Conservation (phyloP, 2,888 invertebrate genomes). For the Orchesellides sinensis region DNA sequence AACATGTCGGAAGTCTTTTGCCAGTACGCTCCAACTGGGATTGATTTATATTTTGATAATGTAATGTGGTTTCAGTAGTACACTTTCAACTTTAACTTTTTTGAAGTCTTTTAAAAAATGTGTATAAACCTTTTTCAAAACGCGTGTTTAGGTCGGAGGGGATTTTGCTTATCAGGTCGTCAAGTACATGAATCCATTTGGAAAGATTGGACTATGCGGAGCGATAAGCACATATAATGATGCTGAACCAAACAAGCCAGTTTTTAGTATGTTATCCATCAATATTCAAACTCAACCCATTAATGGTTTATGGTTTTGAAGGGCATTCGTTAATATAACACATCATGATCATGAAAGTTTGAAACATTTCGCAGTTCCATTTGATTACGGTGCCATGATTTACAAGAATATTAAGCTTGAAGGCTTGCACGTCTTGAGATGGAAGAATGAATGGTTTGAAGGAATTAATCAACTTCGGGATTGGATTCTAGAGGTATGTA, state of each 20-base stretch:
- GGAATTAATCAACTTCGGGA: constrained; percentile 79
- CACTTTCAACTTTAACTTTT: neutral
- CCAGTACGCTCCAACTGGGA: constrained; percentile 82
- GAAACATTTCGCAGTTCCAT: constrained; percentile 77
- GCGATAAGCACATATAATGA: constrained; percentile 84
- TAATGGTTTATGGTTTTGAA: too few relatives aligned
- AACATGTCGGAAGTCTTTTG: constrained; percentile 80
- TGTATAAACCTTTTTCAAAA: too few relatives aligned
- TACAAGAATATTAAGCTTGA: constrained; percentile 81
- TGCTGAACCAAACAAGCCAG: constrained; percentile 77
- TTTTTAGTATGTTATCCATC: constrained; percentile 49
- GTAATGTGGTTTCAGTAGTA: constrained; percentile 77
- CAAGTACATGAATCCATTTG: constrained; percentile 81
- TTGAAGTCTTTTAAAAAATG: neutral
- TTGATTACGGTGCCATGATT: constrained; percentile 80
- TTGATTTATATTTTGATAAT: constrained; percentile 88
- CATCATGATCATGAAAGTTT: too few relatives aligned
- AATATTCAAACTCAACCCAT: too few relatives aligned
- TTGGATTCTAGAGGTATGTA: constrained; percentile 74
- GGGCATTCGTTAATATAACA: neutral
- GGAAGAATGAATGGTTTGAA: constrained; percentile 81
- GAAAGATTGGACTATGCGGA: constrained; percentile 83
- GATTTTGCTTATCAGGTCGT: constrained; percentile 81
- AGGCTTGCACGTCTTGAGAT: constrained; percentile 81
- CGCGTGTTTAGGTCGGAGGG: constrained; percentile 86